Evolutionary conservation across 2,888 invertebrate species (phyloP), one percentile per base, ranked within the genome.

Genomic region (Spisula subtruncata): DNA sequence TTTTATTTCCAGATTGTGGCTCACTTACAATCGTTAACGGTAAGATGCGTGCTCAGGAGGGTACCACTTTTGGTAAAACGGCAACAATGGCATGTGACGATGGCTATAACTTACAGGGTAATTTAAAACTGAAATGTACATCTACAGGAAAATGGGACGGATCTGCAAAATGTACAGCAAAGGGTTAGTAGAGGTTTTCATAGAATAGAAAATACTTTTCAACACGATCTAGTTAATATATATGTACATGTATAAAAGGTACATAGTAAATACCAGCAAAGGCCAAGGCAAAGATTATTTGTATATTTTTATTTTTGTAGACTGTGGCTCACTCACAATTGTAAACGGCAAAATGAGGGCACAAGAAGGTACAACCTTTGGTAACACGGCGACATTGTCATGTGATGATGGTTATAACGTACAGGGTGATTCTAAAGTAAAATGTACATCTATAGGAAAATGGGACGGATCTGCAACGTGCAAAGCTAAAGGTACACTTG

Each of bases 391-490:
- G 8, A 60, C 60, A 60, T 5, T 60, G 25, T n/a, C 60, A 60
- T 60, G 60, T 60, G 60, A 60, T n/a, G 60, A 60, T 60, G 60
- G 60, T 60, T 60, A 60, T 20, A 20, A 4, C 2, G 14, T 60
- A 20, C 25, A 0, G 25, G 60, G 60, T 20, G 8, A 20, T 60
- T 20, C 1, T 5, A 60, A 20, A 6, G n/a, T 60, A 2, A 60
- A 60, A 60, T 60, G 60, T 60, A 20, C 20, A 60, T 2, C 60
- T n/a, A n/a, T n/a, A 6, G 60, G n/a, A 18, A 20, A 60, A n/a
- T 60, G 60, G 60, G 25, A 25, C 60, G 60, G n/a, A 60, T 60
- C 60, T 60, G 20, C 60, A 60, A 60, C 60, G n/a, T 60, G 60
- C 8, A 25, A 20, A 60, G n/a, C 60, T 18, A 60, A 60, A 60